Evolutionary conservation across 2,888 invertebrate species (phyloP).

Genomic region (Epistrophe eligans): DNA sequence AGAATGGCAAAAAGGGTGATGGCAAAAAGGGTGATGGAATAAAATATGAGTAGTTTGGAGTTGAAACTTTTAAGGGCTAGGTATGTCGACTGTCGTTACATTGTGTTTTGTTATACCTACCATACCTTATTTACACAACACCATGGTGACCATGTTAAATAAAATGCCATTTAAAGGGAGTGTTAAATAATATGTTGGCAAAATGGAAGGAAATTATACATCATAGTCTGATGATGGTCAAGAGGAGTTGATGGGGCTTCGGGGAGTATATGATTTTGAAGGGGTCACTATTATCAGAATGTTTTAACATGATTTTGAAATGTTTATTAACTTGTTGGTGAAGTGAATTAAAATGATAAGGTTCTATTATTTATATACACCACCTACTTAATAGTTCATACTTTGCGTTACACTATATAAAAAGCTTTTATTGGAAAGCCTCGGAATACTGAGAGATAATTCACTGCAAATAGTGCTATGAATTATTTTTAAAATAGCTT

Average conservation of each 20-base stretch:
- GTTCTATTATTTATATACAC: background rate
- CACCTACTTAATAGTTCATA: background rate
- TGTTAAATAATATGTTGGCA: background rate
- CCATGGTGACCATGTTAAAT: background rate
- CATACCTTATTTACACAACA: background rate
- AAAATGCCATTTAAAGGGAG: background rate
- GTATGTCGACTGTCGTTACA: background rate
- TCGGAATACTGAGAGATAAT: no score
- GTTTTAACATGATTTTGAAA: slow-evolving; percentile 51
- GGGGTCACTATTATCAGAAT: slow-evolving; percentile 5
- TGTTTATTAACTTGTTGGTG: slow-evolving; percentile 30
- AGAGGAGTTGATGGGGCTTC: no score
- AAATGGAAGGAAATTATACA: background rate
- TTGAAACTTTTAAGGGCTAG: background rate
- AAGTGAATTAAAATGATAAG: background rate
- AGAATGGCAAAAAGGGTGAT: background rate
- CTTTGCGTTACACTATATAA: background rate
- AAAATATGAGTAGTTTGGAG: background rate
- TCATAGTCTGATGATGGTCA: no score
- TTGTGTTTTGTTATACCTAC: background rate
- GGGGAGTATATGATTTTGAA: background rate
- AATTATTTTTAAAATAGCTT: no score
- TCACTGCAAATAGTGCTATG: no score
- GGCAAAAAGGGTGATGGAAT: background rate
- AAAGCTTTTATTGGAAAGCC: background rate